Conservation (phyloP, 2,113 vertebrate genomes). For the Salvator merianae region DNA sequence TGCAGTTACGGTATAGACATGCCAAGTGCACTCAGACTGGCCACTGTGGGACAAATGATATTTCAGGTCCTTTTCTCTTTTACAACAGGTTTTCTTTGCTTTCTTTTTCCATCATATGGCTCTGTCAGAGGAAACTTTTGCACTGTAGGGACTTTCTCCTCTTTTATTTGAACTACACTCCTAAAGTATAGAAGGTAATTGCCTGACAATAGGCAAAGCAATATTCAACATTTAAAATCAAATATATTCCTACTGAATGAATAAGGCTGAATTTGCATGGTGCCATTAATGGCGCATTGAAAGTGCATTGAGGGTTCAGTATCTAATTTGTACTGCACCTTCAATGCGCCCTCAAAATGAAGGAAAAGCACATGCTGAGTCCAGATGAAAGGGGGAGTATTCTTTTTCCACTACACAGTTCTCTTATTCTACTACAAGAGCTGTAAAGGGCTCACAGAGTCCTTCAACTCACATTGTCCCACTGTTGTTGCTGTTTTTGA, state of each 20-base stretch:
- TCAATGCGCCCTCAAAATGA: too few relatives aligned
- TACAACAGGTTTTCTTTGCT: slow-evolving; percentile 45
- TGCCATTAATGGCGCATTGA: neutral
- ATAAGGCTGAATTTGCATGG: neutral
- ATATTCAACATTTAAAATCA: neutral
- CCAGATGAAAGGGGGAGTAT: too few relatives aligned
- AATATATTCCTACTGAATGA: neutral
- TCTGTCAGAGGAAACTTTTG: slow-evolving; percentile 35
- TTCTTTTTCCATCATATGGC: slow-evolving; percentile 29
- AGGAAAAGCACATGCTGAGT: too few relatives aligned
- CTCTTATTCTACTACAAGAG: too few relatives aligned
- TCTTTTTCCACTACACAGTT: too few relatives aligned
- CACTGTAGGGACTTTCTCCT: slow-evolving; percentile 46
- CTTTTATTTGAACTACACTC: slow-evolving; percentile 35
- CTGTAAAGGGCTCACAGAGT: too few relatives aligned
- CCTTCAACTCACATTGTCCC: too few relatives aligned
- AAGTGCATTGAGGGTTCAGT: too few relatives aligned
- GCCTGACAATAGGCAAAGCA: slow-evolving; percentile 23
- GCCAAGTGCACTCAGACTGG: slow-evolving; percentile 50
- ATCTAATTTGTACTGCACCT: too few relatives aligned
- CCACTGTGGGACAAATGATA: slow-evolving; percentile 53
- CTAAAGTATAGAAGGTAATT: slow-evolving; percentile 49
- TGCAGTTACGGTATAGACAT: slow-evolving; percentile 58
- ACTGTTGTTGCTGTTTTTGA: too few relatives aligned
- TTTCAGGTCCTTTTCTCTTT: slow-evolving; percentile 8